Evolutionary conservation across 2,113 vertebrate genomes (phyloP), one percentile per base, ranked within the genome.

Genomic region (Acanthochromis polyacanthus): DNA sequence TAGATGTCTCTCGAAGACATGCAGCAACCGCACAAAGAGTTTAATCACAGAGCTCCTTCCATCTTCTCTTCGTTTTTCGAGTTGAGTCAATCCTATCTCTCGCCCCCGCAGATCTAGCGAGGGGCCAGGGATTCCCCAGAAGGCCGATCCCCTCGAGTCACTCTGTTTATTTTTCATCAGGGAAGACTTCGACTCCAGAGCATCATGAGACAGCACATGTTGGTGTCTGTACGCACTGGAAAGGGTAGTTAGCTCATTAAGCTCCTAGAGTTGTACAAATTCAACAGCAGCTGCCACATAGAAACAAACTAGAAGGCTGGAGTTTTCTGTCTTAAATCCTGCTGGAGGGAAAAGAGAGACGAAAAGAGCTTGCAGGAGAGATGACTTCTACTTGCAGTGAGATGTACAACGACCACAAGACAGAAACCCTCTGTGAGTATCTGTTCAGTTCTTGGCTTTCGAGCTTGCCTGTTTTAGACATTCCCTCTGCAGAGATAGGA

Each of bases 51-150:
- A 80, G 75, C 81, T 80, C 60, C 58, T 78, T 80, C 61, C 36
- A 2, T 71, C 71, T 22, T 64, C 30, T 57, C 68, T 65, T 70
- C 17, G 36, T 74, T 77, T 58, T 53, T 57, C 22, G 46, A 48
- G 57, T 50, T 83, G 77, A 86, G 70, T 90, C 86, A 87, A 87
- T 60, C 19, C 32, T 65, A 46, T 68, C 73, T 71, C 30, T 71
- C 60, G 5, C 69, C 71, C 85, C 79, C 28, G 4, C 66, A 69
- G 48, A 66, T 71, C 63, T 70, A 90, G 60, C 20, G 32, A 80
- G 84, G 75, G 91, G 78, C 83, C 89, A 85, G 84, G 86, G 90
- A 89, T 90, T 91, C 88, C 90, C 91, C 88, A 82, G 81, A 91
- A 91, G 86, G 85, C 77, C 60, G 17, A 78, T 85, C 72, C 84